A percentile compares a stretch with the other conserved stretches of the same genome.
phyloP scores from a whole-genome alignment of 1,140 invertebrate species.

The Aphelenchoides fujianensis region DNA sequence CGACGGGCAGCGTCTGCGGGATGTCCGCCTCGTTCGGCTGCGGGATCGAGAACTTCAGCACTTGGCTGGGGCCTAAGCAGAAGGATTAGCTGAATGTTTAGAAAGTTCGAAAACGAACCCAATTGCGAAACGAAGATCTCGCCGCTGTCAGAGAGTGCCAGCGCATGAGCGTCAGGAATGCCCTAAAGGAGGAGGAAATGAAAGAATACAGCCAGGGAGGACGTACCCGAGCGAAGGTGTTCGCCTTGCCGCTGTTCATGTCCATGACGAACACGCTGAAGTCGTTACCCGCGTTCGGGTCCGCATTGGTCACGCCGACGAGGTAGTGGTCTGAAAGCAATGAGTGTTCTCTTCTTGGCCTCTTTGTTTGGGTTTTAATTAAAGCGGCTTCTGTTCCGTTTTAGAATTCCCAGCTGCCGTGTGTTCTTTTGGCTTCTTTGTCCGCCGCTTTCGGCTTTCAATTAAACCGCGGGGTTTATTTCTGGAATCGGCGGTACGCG shows the following conservation, averaged over 20 bases:
- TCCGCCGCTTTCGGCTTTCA: no score
- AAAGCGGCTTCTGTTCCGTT: no score
- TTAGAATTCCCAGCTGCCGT: no score
- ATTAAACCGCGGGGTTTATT: not conserved
- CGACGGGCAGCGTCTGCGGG: not conserved
- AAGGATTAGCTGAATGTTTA: no score
- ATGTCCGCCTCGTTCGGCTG: not conserved
- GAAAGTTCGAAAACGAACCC: no score
- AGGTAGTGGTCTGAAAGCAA: conserved; percentile 58
- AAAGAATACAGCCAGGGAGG: not conserved
- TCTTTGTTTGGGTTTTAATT: no score
- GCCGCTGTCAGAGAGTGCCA: conserved; percentile 53
- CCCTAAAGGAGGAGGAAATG: conserved; percentile 47
- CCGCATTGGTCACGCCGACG: conserved; percentile 54
- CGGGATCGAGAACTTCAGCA: conserved; percentile 37
- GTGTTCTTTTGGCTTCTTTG: no score
- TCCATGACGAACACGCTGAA: conserved; percentile 57
- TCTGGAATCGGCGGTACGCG: not conserved
- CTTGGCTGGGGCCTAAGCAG: no score
- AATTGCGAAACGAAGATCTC: conserved; percentile 54
- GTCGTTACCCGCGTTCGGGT: conserved; percentile 40
- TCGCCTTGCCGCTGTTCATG: conserved; percentile 57
- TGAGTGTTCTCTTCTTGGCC: no score
- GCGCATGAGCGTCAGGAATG: conserved; percentile 50
- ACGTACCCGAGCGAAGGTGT: conserved; percentile 56